Conservation (phyloP, 2,113 vertebrate species). For the Pachyramphus minor region DNA sequence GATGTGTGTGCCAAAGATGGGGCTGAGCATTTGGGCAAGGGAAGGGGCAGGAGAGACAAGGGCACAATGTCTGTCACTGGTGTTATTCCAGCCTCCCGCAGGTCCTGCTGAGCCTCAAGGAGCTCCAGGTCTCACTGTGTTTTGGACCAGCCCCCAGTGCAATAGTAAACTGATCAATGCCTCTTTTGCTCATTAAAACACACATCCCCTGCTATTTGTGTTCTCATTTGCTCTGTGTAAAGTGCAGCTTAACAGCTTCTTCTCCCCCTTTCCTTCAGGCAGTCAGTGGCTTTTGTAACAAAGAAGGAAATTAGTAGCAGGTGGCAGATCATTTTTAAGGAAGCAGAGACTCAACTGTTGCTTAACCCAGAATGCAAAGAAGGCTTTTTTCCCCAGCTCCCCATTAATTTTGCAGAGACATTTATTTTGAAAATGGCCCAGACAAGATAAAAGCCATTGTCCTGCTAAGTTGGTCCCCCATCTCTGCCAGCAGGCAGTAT, state of each 20-base stretch:
- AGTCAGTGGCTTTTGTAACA: slow-evolving; percentile 24
- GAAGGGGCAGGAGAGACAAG: neutral
- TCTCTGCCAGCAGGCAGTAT: neutral
- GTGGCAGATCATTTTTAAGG: slow-evolving; percentile 53
- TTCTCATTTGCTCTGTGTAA: slow-evolving; percentile 45
- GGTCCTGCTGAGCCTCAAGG: neutral
- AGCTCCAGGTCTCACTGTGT: neutral
- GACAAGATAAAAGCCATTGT: neutral
- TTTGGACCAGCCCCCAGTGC: neutral
- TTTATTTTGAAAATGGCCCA: neutral
- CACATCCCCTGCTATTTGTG: slow-evolving; percentile 50
- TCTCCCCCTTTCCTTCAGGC: slow-evolving; percentile 43
- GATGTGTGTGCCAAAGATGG: neutral
- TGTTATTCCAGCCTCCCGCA: neutral
- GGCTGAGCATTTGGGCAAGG: neutral
- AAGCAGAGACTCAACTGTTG: slow-evolving; percentile 19
- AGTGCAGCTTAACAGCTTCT: slow-evolving; percentile 51
- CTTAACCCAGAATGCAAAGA: slow-evolving; percentile 18
- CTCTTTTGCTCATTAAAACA: slow-evolving; percentile 44
- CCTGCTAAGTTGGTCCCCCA: neutral
- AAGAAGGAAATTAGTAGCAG: slow-evolving; percentile 59
- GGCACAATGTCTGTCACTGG: rapidly evolving
- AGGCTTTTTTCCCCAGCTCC: neutral
- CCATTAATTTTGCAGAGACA: neutral
- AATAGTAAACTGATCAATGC: slow-evolving; percentile 32